Evolutionary conservation across 2,113 vertebrate genomes (phyloP).

Genomic region (Anoura caudifer): DNA sequence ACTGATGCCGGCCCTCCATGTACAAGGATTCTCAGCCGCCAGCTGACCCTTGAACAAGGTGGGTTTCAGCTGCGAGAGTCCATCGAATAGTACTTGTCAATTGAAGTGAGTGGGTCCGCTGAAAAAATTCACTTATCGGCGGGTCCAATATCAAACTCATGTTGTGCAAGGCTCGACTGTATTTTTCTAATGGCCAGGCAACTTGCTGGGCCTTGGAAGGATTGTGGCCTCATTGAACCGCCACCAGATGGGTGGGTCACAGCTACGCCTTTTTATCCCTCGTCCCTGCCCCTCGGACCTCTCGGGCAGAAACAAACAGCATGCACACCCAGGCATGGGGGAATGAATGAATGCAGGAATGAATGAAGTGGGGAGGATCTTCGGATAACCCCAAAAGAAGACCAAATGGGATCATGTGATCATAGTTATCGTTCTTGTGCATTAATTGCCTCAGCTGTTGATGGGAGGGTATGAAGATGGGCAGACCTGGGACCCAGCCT

Average conservation of each 20-base stretch:
- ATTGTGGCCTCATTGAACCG: background rate
- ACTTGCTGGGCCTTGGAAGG: background rate
- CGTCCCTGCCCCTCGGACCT: background rate
- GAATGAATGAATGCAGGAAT: background rate
- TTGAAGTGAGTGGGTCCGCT: background rate
- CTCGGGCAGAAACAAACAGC: background rate
- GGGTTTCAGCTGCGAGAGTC: background rate
- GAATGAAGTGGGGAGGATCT: background rate
- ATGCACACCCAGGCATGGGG: accelerated
- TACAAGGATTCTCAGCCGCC: background rate
- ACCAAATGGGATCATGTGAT: no score
- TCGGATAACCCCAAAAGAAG: background rate
- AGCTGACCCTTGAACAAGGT: background rate
- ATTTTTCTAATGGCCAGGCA: background rate
- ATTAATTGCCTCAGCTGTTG: background rate
- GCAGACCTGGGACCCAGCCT: background rate
- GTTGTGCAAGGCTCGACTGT: background rate
- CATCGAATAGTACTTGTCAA: background rate
- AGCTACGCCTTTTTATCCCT: background rate
- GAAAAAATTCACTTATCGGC: background rate
- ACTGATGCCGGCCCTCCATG: background rate
- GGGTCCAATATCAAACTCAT: background rate
- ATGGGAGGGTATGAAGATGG: background rate
- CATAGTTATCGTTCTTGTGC: background rate
- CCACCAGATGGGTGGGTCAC: background rate